phyloP scores from a whole-genome alignment of 2,888 invertebrate species.

The Sesamia inferens region DNA sequence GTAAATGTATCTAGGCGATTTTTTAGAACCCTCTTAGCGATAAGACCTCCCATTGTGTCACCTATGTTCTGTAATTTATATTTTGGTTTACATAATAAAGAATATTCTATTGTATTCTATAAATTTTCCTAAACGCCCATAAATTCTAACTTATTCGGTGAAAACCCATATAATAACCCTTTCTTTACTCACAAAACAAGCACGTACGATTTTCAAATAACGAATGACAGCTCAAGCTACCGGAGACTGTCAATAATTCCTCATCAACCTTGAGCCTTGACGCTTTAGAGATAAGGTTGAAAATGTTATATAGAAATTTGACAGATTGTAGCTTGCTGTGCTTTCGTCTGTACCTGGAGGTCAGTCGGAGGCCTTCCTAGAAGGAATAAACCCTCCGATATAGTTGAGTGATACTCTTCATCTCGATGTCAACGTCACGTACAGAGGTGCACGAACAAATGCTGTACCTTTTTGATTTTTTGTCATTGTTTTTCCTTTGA shows the following conservation, averaged over 20 bases:
- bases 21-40: too few relatives aligned
- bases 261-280: too few relatives aligned
- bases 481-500: constrained; percentile 12
- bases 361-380: constrained; percentile 65
- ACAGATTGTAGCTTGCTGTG: too few relatives aligned
- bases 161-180: constrained; percentile 53
- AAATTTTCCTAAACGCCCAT: constrained; percentile 12
- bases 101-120: not conserved
- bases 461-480: constrained; percentile 9
- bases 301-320: too few relatives aligned
- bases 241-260: too few relatives aligned
- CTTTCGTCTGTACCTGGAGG: constrained; percentile 49
- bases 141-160: constrained; percentile 41
- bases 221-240: too few relatives aligned
- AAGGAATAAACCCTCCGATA: constrained; percentile 69
- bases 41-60: too few relatives aligned
- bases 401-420: constrained; percentile 59
- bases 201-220: constrained; percentile 53
- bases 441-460: constrained; percentile 56
- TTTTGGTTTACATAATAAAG: too few relatives aligned
- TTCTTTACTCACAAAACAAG: constrained; percentile 26
- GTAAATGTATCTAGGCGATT: too few relatives aligned
- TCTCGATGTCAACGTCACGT: constrained; percentile 74
- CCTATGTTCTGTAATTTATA: too few relatives aligned
- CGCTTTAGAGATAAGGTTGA: too few relatives aligned